phyloP scores from a whole-genome alignment of 2,888 invertebrate genomes.

The Melanotus villosus region DNA sequence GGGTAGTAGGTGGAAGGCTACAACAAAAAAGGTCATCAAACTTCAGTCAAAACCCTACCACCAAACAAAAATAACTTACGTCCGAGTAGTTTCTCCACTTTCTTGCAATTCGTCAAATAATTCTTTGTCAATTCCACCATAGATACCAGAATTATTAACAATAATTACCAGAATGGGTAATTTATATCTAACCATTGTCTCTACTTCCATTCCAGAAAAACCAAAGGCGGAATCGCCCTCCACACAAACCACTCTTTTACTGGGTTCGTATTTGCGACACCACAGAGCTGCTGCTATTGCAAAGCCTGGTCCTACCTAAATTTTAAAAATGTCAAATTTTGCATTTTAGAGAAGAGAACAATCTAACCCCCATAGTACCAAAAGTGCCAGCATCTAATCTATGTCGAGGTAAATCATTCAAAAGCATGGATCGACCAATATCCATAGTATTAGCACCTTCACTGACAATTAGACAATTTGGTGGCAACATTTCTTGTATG shows the following conservation, averaged over 20 bases:
- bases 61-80: conserved; percentile 72
- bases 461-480: conserved; percentile 92
- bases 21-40: conserved; percentile 52
- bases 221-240: conserved; percentile 99
- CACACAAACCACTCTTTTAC: conserved; percentile 90
- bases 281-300: conserved; percentile 93
- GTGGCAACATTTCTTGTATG: conserved; percentile 82
- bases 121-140: conserved; percentile 86
- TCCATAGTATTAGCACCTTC: conserved; percentile 99
- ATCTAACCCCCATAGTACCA: conserved; percentile 92
- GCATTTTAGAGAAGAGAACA: neutral
- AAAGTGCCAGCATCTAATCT: conserved; percentile 96
- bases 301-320: conserved; percentile 87
- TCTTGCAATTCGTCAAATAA: conserved; percentile 80
- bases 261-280: conserved; percentile 85
- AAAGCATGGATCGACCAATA: conserved; percentile 90
- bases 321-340: neutral
- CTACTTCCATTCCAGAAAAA: conserved; percentile 98
- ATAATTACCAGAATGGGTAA: conserved; percentile 92
- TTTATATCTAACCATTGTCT: conserved; percentile 95
- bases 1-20: conserved; percentile 88
- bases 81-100: conserved; percentile 80
- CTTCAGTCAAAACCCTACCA: neutral
- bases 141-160: conserved; percentile 97
- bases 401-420: conserved; percentile 88